Evolutionary conservation across 2,888 invertebrate genomes (phyloP).

Genomic region (Gymnosoma rotundatum): DNA sequence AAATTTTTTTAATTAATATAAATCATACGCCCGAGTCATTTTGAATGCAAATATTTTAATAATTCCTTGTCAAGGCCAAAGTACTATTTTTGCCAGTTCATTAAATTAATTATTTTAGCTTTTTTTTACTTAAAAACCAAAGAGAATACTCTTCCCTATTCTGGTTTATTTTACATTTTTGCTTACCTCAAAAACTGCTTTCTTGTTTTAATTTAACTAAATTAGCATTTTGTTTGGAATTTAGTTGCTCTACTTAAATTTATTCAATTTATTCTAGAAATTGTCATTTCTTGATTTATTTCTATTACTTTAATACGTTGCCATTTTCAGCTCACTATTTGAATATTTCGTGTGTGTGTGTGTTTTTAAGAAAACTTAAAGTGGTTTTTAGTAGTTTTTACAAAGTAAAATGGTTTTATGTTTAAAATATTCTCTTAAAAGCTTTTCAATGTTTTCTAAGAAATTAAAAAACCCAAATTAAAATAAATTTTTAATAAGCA

Average conservation of each 20-base stretch:
- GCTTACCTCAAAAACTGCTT: background rate
- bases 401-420: background rate
- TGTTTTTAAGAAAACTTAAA: background rate
- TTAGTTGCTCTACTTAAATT: background rate
- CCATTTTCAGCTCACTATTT: background rate
- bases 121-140: too few species aligned
- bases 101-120: too few species aligned
- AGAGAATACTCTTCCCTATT: too few species aligned
- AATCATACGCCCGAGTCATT: background rate
- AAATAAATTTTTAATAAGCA: background rate
- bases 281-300: background rate
- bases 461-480: background rate
- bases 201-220: too few species aligned
- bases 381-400: background rate
- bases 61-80: background rate
- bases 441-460: background rate
- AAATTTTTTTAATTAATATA: background rate
- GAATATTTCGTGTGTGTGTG: background rate
- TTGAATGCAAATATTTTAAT: background rate
- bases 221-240: background rate
- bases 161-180: too few species aligned
- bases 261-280: background rate
- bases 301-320: background rate
- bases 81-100: too few species aligned
- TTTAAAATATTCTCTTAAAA: background rate